Base-by-base conservation (phyloP, 2,797 vertebrate species). In the Chaunax sp. region DNA sequence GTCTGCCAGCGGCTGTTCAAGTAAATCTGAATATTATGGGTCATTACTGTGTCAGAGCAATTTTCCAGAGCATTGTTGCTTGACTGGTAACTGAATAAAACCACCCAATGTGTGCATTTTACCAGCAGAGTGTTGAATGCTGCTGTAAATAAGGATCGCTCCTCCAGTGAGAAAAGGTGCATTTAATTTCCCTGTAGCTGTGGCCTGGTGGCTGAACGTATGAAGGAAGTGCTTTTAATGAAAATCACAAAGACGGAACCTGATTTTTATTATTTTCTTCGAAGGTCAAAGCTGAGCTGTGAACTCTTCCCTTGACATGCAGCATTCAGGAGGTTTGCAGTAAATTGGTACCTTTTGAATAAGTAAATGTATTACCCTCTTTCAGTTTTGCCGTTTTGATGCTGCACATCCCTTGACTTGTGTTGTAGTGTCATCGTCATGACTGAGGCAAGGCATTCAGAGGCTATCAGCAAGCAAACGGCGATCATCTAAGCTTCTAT, bases 41-140 rank as follows among this genome's bases (percentile, higher is more conserved):
- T 88, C 80, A 86, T 79, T 65, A 61, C 60, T 28, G 71, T 81
- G 86, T 84, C 82, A 78, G 20, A 69, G 75, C 60, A 63, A 78
- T 83, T 84, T 49, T 62, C 64, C 52, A 22, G 2, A 60, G 69
- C 81, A 37, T 84, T 77, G 55, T 77, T 55, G 59, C 71, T 40
- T 28, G 64, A 68, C 71, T 79, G 73, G 28, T 41, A 16, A 37
- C 51, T 74, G 77, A 85, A 87, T 83, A 61, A 78, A 82, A 56
- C 67, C 59, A 65, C 62, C 59, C 6, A 35, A 45, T 77, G 74
- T 84, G 73, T 64, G 77, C 78, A 74, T 85, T 85, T 84, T 56
- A 83, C 73, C 69, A 74, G 63, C 54, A 8, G 15, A 30, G 8
- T 18, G 22, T 13, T 79, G 69, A 83, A 82, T 44, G 77, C 64